These are phyloP conservation scores for Tringa solitaria DNA, from an alignment of 2,113 vertebrate species.

Conservation along the genomic window DNA sequence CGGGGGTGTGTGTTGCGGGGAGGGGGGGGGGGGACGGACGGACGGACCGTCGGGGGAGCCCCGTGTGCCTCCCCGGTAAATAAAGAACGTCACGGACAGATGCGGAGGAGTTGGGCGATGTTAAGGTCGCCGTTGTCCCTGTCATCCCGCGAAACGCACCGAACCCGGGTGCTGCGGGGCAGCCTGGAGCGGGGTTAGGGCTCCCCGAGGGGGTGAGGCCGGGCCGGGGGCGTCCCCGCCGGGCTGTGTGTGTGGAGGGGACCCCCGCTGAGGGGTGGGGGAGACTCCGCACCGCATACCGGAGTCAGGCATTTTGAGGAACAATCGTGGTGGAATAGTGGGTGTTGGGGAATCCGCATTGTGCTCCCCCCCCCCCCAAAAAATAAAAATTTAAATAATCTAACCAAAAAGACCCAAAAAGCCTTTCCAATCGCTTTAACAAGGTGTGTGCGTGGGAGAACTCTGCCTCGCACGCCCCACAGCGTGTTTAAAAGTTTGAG, in stretches of 20 bases:
- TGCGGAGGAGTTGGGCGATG: neutral
- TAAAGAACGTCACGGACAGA: neutral
- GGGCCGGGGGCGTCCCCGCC: neutral
- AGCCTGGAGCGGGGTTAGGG: neutral
- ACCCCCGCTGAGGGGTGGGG: neutral
- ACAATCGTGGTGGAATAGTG: accelerated
- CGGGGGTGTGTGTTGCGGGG: too few relatives aligned
- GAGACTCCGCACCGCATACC: neutral
- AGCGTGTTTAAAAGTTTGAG: neutral
- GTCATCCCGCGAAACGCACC: neutral
- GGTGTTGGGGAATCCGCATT: accelerated
- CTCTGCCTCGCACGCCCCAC: neutral
- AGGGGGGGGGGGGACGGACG: neutral
- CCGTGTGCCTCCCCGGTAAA: neutral
- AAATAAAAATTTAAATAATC: neutral
- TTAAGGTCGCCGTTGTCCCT: neutral
- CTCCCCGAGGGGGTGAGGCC: neutral
- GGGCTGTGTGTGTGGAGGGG: too few relatives aligned
- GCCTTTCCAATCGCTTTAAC: accelerated
- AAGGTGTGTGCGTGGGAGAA: accelerated
- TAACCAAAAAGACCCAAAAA: accelerated
- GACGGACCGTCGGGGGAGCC: neutral
- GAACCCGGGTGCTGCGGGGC: neutral
- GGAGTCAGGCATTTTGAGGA: accelerated
- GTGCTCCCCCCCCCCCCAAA: too few relatives aligned